Conservation (phyloP, 2,113 vertebrate species). For the Sisor rabdophorus region DNA sequence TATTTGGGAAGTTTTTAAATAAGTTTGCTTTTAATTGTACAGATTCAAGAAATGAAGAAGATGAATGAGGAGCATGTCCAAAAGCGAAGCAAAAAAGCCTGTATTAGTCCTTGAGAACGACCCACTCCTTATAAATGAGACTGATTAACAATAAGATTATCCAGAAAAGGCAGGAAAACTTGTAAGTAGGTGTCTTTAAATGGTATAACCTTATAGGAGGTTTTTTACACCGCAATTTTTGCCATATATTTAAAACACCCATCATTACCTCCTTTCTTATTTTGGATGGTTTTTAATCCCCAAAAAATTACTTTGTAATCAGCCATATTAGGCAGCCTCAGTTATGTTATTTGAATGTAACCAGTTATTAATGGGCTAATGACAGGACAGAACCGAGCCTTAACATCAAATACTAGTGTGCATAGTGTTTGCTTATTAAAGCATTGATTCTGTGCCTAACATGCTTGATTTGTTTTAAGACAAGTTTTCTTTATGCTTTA, state of each 20-base stretch:
- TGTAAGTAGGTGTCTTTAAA: background rate
- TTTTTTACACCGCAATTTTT: background rate
- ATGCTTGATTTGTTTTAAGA: background rate
- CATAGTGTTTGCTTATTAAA: background rate
- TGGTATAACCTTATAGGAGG: background rate
- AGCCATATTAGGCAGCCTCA: background rate
- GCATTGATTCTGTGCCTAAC: background rate
- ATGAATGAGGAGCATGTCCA: constrained; percentile 92
- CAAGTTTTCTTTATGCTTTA: background rate
- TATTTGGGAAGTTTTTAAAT: background rate
- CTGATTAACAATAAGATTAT: constrained; percentile 59
- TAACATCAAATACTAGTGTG: background rate
- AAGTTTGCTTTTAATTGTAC: constrained; percentile 26
- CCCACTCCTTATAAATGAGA: constrained; percentile 64
- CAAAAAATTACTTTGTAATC: background rate
- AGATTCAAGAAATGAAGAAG: constrained; percentile 94
- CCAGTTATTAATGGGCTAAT: constrained; percentile 18
- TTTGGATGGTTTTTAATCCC: constrained; percentile 17
- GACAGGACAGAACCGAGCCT: background rate
- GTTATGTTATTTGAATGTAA: background rate
- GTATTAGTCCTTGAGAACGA: constrained; percentile 65
- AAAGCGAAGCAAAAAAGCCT: constrained; percentile 78
- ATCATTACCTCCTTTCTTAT: background rate
- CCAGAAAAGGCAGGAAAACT: background rate
- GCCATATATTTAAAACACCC: constrained; percentile 4